Percentiles rank a stretch among this genome's conserved stretches.
Conservation (phyloP, 2,797 vertebrate species). For the Trichosurus vulpecula region DNA sequence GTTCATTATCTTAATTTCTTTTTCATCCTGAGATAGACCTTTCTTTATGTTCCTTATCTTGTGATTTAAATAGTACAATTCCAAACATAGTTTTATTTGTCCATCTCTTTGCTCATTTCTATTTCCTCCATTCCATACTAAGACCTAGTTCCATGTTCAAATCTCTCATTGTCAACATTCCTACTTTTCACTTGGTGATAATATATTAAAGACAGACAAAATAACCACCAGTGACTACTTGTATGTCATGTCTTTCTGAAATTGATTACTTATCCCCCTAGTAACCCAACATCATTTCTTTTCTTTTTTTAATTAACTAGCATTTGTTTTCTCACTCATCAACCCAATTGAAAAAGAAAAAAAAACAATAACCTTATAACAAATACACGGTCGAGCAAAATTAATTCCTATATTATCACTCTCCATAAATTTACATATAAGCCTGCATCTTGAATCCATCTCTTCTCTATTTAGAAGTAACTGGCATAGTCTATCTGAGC, state of each 20-base stretch:
- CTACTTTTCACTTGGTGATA: neutral
- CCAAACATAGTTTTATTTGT: constrained; percentile 48
- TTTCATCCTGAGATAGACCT: constrained; percentile 54
- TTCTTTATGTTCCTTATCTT: constrained; percentile 77
- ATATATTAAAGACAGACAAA: neutral
- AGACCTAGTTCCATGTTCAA: neutral
- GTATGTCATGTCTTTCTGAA: neutral
- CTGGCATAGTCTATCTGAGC: neutral
- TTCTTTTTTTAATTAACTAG: neutral
- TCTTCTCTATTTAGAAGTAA: neutral
- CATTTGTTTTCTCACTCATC: neutral
- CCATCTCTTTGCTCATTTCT: neutral
- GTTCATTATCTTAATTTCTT: constrained; percentile 77
- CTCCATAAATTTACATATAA: neutral
- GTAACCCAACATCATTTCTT: neutral
- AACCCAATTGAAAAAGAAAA: neutral
- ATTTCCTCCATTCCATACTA: neutral
- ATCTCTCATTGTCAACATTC: neutral
- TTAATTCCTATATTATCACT: neutral
- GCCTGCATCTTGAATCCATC: neutral
- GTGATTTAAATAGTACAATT: constrained; percentile 76
- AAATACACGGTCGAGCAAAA: neutral
- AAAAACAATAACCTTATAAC: neutral
- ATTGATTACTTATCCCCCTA: neutral
- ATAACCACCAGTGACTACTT: neutral